Conservation (phyloP, 2,113 vertebrate genomes). For the Sceloporus tristichus region DNA sequence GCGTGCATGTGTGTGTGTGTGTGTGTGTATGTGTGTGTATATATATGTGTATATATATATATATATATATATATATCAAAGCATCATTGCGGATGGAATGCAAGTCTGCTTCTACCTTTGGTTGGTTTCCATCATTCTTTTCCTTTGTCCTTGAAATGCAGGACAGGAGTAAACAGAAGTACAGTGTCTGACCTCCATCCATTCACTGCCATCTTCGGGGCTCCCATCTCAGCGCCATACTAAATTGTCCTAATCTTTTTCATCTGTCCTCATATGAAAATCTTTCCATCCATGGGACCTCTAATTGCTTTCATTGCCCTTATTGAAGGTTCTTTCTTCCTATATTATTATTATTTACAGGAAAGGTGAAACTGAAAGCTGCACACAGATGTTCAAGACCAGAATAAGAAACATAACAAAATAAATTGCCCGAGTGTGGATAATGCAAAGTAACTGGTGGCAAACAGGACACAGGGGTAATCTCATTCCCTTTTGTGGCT, state of each 20-base stretch:
- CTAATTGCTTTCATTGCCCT: slow-evolving; percentile 5
- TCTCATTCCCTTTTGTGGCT: background rate
- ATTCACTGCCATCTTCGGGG: background rate
- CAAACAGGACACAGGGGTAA: background rate
- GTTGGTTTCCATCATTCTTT: background rate
- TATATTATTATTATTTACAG: background rate
- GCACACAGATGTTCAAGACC: background rate
- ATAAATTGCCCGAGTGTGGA: background rate
- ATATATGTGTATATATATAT: too few relatives aligned
- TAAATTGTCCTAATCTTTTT: slow-evolving; percentile 30
- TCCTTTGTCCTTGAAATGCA: slow-evolving; percentile 10
- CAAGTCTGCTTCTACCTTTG: background rate
- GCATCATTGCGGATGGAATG: background rate
- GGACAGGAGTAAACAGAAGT: background rate
- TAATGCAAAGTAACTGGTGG: background rate
- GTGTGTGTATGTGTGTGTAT: too few relatives aligned
- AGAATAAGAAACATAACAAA: background rate
- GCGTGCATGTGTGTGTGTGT: too few relatives aligned
- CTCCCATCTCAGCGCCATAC: background rate
- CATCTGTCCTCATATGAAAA: slow-evolving; percentile 24
- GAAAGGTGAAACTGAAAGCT: background rate
- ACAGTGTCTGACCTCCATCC: background rate
- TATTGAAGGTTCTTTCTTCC: background rate
- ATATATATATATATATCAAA: background rate
- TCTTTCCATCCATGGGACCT: slow-evolving; percentile 18